Evolutionary conservation across 2,888 invertebrate genomes (phyloP).

Genomic region (Ptilodon capucinus): DNA sequence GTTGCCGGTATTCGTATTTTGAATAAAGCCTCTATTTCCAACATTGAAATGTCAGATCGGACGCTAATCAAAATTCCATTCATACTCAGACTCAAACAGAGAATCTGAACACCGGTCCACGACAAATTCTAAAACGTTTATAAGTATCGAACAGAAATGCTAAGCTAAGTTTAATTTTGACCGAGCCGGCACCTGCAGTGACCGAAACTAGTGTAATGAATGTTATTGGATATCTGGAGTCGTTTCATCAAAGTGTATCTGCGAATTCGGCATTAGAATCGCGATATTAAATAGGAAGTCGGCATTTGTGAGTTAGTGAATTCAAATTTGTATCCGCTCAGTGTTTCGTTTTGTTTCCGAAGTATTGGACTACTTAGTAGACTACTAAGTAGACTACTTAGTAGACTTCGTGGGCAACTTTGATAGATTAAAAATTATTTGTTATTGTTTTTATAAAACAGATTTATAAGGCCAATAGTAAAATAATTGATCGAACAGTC

Average conservation of each 20-base stretch:
- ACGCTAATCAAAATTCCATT: neutral
- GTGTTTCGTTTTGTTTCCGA: too few relatives aligned
- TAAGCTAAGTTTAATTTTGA: slow-evolving; percentile 22
- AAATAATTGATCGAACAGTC: too few relatives aligned
- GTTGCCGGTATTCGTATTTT: too few relatives aligned
- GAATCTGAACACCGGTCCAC: neutral
- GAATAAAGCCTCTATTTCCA: too few relatives aligned
- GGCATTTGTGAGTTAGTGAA: neutral
- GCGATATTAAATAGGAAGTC: neutral
- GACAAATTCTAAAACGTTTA: neutral
- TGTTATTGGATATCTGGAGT: slow-evolving; percentile 26
- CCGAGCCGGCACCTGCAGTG: slow-evolving; percentile 8
- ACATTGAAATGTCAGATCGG: neutral
- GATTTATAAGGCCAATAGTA: too few relatives aligned
- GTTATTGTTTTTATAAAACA: too few relatives aligned
- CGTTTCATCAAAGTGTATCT: slow-evolving; percentile 7
- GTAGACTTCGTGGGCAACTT: too few relatives aligned
- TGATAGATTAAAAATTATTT: too few relatives aligned
- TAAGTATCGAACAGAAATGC: slow-evolving; percentile 7
- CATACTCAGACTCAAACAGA: neutral
- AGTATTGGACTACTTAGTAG: too few relatives aligned
- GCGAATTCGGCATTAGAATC: slow-evolving; percentile 14
- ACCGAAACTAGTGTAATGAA: slow-evolving; percentile 26
- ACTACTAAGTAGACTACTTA: too few relatives aligned
- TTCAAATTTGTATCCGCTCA: neutral